These are phyloP conservation scores for Nemoura dubitans DNA, from an alignment of 2,888 invertebrate species.

Conservation along the genomic window DNA sequence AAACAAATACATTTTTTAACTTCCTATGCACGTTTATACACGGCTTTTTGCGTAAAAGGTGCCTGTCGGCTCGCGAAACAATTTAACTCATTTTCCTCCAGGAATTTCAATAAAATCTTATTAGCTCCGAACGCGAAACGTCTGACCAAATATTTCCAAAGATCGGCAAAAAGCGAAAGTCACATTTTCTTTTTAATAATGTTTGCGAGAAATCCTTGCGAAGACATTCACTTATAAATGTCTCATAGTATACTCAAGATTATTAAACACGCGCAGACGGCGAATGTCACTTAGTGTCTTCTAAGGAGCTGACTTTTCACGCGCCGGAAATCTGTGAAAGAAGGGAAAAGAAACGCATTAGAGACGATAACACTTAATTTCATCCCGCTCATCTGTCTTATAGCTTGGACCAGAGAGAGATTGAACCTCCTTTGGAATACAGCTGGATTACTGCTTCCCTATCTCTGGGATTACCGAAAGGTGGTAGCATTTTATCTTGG, in stretches of 20 bases:
- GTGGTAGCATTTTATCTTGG: background rate
- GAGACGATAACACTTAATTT: constrained; percentile 20
- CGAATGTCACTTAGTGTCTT: constrained; percentile 14
- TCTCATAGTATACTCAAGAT: background rate
- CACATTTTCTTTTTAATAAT: constrained; percentile 12
- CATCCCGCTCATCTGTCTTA: background rate
- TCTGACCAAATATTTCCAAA: background rate
- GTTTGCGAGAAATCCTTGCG: background rate
- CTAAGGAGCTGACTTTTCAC: constrained; percentile 49
- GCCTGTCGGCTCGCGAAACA: background rate
- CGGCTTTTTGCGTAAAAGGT: background rate
- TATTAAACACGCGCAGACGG: constrained; percentile 38
- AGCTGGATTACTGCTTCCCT: background rate
- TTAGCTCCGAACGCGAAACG: background rate
- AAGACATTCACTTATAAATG: constrained; percentile 19
- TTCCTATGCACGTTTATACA: background rate
- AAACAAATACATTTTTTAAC: background rate
- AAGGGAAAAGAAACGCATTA: constrained; percentile 38
- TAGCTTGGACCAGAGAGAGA: background rate
- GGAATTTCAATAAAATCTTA: constrained; percentile 7
- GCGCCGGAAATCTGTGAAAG: constrained; percentile 46
- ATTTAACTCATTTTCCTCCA: background rate
- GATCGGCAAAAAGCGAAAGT: background rate
- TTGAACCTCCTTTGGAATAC: background rate
- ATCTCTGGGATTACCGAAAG: background rate